A percentile compares a stretch with the other conserved stretches of the same genome.
Conservation (phyloP, 2,113 vertebrate species). For the Larimichthys crocea region DNA sequence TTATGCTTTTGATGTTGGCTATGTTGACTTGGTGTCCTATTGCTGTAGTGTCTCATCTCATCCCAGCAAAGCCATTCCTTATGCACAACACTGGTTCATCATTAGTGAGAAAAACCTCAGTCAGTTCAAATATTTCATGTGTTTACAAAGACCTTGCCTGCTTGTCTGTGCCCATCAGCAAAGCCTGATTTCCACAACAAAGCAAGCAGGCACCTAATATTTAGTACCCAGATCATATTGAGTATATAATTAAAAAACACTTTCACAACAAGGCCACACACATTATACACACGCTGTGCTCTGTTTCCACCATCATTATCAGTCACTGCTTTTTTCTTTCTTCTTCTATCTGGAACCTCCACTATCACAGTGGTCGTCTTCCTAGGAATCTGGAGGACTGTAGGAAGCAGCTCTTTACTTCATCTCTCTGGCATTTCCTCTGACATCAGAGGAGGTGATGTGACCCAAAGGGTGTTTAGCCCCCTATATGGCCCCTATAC, state of each 20-base stretch:
- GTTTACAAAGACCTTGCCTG: not conserved
- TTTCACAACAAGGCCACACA: not conserved
- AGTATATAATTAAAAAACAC: not conserved
- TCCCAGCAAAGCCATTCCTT: not conserved
- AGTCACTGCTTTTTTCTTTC: conserved; percentile 33
- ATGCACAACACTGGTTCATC: conserved; percentile 21
- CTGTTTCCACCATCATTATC: conserved; percentile 4
- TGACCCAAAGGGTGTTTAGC: conserved; percentile 54
- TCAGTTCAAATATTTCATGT: not conserved
- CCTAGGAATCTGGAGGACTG: conserved; percentile 58
- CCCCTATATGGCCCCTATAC: conserved; percentile 32
- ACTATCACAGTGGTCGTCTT: conserved; percentile 59
- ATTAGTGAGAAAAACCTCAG: not conserved
- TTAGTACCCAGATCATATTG: not conserved
- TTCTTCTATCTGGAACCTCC: conserved; percentile 36
- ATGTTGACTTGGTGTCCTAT: conserved; percentile 20
- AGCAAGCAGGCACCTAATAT: not conserved
- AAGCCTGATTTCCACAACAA: conserved; percentile 18
- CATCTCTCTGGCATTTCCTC: conserved; percentile 79
- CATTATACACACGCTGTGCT: not conserved
- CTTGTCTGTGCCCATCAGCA: not conserved
- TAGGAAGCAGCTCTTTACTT: conserved; percentile 63
- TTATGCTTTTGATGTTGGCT: conserved; percentile 4
- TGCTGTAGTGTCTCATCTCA: conserved; percentile 1
- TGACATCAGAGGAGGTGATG: conserved; percentile 72